phyloP scores from a whole-genome alignment of 2,888 invertebrate species.

The Neocrepidodera transversa region DNA sequence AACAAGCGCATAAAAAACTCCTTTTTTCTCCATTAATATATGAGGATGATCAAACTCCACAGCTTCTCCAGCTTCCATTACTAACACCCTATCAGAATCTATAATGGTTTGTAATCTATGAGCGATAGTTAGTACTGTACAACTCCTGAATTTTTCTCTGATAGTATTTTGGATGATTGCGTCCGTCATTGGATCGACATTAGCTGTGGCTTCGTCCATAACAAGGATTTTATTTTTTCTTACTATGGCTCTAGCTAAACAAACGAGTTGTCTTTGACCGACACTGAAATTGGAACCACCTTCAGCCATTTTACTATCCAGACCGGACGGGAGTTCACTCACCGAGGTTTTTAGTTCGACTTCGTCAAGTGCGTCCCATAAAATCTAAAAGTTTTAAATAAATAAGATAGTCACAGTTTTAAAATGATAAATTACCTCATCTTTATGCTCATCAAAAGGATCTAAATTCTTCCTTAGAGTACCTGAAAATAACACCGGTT shows the following conservation, averaged over 20 bases:
- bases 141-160: conserved; percentile 73
- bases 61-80: conserved; percentile 79
- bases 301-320: conserved; percentile 77
- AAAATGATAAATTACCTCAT: conserved; percentile 61
- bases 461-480: conserved; percentile 88
- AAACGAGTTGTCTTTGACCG: conserved; percentile 71
- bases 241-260: conserved; percentile 69
- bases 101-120: conserved; percentile 86
- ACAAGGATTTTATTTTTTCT: conserved; percentile 58
- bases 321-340: conserved; percentile 61
- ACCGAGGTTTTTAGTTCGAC: conserved; percentile 73
- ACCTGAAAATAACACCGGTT: conserved; percentile 85
- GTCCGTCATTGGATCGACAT: conserved; percentile 81
- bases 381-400: conserved; percentile 56
- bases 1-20: conserved; percentile 62
- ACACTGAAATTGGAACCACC: conserved; percentile 63
- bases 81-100: conserved; percentile 83
- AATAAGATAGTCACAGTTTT: neutral
- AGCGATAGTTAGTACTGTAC: conserved; percentile 84
- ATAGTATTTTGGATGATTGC: conserved; percentile 79
- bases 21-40: conserved; percentile 63
- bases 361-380: conserved; percentile 87
- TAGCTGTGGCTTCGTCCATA: conserved; percentile 79
- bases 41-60: conserved; percentile 79
- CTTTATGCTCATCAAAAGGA: conserved; percentile 83